phyloP scores from a whole-genome alignment of 2,888 invertebrate species.

The Agonopterix alstromeriana region DNA sequence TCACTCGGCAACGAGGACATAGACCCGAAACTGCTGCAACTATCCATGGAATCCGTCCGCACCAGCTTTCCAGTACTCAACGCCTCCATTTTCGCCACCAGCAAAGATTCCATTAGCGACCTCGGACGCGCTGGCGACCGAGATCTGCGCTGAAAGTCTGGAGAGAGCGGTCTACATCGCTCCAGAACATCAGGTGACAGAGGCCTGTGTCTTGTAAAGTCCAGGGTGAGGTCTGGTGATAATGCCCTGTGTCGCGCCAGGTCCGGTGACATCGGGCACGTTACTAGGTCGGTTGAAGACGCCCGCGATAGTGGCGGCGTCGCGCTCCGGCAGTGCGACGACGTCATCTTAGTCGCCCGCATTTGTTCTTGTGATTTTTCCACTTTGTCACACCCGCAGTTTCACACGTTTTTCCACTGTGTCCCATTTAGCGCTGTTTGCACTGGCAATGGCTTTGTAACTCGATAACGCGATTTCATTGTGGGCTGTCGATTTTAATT shows the following conservation, averaged over 20 bases:
- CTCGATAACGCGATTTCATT: too few relatives aligned
- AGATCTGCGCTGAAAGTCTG: conserved; percentile 60
- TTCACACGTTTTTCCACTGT: too few relatives aligned
- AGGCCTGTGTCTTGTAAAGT: conserved; percentile 48
- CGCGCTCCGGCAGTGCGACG: conserved; percentile 67
- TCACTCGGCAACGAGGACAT: conserved; percentile 83
- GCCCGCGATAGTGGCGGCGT: conserved; percentile 70
- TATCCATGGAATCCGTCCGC: conserved; percentile 86
- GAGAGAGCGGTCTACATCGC: conserved; percentile 53
- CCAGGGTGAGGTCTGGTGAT: conserved; percentile 58
- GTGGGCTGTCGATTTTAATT: too few relatives aligned
- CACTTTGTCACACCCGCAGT: conserved; percentile 14
- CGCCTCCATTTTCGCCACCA: conserved; percentile 89
- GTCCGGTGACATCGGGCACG: conserved; percentile 53
- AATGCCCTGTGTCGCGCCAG: conserved; percentile 42
- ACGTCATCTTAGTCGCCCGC: conserved; percentile 72
- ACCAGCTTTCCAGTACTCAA: conserved; percentile 78
- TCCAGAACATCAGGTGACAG: conserved; percentile 60
- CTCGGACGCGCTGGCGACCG: conserved; percentile 79
- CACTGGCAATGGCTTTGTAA: not conserved
- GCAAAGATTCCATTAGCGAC: conserved; percentile 87
- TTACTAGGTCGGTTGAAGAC: conserved; percentile 55
- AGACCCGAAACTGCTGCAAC: conserved; percentile 83
- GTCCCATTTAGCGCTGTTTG: conserved; percentile 3
- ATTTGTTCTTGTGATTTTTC: conserved; percentile 32